A percentile compares a stretch with the other conserved stretches of the same genome.
phyloP scores from a whole-genome alignment of 2,797 vertebrate genomes.

The Phoxinus dragarum region DNA sequence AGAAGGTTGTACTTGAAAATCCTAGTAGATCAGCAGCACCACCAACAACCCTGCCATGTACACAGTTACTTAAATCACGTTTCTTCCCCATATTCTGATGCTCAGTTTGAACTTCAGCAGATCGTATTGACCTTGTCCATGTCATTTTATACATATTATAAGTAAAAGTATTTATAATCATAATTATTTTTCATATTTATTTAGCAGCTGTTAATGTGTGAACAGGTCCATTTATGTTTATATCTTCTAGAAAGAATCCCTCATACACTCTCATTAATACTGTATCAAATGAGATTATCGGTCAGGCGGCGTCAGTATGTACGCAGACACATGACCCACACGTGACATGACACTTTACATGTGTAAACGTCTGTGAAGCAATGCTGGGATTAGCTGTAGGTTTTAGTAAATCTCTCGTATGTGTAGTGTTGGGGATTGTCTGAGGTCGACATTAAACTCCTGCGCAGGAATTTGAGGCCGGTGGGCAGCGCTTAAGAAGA shows the following conservation, averaged over 20 bases:
- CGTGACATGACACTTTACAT: slow-evolving; percentile 2
- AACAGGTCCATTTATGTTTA: not conserved
- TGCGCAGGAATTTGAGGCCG: not conserved
- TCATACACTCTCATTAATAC: slow-evolving; percentile 3
- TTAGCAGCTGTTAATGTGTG: not conserved
- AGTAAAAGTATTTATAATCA: not conserved
- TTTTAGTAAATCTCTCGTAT: slow-evolving; percentile 8
- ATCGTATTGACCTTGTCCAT: not conserved
- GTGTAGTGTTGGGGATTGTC: slow-evolving; percentile 14
- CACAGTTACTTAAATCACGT: not conserved
- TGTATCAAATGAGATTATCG: slow-evolving; percentile 10
- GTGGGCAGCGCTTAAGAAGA: not conserved
- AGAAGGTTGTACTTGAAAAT: not conserved
- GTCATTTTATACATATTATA: no score
- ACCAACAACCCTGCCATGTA: not conserved
- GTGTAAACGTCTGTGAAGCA: slow-evolving; percentile 19
- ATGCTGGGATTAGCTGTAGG: slow-evolving; percentile 12
- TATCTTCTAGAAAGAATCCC: not conserved
- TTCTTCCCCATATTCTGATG: not conserved
- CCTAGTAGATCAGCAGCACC: not conserved
- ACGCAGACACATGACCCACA: slow-evolving; percentile 15
- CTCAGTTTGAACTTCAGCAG: not conserved
- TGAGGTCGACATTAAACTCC: slow-evolving; percentile 21
- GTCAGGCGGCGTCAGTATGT: not conserved
- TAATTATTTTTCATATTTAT: not conserved